phyloP scores from a whole-genome alignment of 92 coral and sea anemone species.

The Pocillopora grandis region DNA sequence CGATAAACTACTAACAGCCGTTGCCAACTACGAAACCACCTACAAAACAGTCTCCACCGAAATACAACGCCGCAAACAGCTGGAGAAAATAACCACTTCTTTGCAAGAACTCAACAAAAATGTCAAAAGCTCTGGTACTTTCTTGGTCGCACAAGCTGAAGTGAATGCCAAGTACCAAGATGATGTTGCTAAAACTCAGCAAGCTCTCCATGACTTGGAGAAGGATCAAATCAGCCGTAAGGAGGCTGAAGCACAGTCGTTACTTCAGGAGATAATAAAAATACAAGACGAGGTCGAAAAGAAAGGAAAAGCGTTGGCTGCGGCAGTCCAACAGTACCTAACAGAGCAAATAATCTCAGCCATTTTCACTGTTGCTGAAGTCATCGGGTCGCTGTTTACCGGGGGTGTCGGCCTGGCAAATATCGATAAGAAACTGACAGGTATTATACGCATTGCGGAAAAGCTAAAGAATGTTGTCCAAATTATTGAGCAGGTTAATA shows the following conservation, averaged over 20 bases:
- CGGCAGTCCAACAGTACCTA: conserved; percentile 28
- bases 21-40: conserved; percentile 26
- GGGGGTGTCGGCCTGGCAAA: conserved; percentile 35
- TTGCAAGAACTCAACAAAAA: conserved; percentile 35
- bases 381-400: conserved; percentile 40
- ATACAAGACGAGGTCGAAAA: conserved; percentile 18
- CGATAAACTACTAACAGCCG: conserved; percentile 27
- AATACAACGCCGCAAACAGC: conserved; percentile 36
- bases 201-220: conserved; percentile 47
- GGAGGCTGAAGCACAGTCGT: conserved; percentile 21
- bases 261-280: conserved; percentile 30
- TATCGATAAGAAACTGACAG: conserved; percentile 24
- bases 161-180: conserved; percentile 47
- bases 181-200: conserved; percentile 42
- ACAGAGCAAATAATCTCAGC: conserved; percentile 31
- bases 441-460: conserved; percentile 41
- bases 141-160: conserved; percentile 42
- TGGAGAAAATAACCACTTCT: conserved; percentile 24
- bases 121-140: conserved; percentile 42
- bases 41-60: conserved; percentile 29
- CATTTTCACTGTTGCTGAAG: conserved; percentile 24
- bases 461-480: conserved; percentile 28
- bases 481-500: conserved; percentile 35
- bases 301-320: conserved; percentile 24
- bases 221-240: conserved; percentile 32